Conservation (phyloP, 1,140 invertebrate genomes). For the Adoxophyes honmai region DNA sequence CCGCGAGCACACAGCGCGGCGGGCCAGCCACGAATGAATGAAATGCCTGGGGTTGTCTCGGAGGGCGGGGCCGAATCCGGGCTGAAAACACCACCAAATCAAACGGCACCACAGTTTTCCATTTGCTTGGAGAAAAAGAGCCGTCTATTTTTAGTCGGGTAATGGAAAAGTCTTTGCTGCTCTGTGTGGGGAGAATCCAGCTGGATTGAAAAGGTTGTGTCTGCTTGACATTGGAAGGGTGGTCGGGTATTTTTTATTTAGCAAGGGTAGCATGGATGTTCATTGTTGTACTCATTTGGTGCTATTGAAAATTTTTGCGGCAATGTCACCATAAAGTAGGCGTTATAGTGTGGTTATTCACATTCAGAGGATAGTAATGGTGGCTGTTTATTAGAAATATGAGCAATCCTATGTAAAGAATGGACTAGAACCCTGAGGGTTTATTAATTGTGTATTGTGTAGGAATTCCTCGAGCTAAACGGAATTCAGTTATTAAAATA, state of each 20-base stretch:
- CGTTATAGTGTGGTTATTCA: conserved; percentile 15
- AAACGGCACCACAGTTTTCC: conserved; percentile 16
- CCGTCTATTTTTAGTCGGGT: conserved; percentile 28
- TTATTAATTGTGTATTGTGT: too few relatives aligned
- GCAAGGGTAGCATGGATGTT: conserved; percentile 5
- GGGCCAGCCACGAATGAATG: conserved; percentile 49
- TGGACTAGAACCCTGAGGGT: too few relatives aligned
- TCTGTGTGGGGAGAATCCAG: conserved; percentile 32
- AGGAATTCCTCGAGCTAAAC: too few relatives aligned
- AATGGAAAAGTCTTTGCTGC: conserved; percentile 32
- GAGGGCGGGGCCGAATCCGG: conserved; percentile 42
- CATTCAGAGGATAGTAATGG: neutral
- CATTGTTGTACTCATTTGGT: conserved; percentile 17
- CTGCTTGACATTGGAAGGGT: neutral
- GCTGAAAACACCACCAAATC: conserved; percentile 25
- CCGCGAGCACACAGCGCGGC: conserved; percentile 27
- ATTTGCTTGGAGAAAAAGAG: neutral
- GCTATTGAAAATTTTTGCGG: conserved; percentile 31
- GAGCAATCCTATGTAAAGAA: neutral
- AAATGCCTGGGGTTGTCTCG: conserved; percentile 40
- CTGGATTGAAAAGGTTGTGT: conserved; percentile 29
- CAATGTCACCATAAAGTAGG: conserved; percentile 21
- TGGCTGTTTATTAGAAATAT: neutral
- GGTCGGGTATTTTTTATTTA: conserved; percentile 15
- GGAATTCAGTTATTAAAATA: too few relatives aligned